Conservation (phyloP, 2,797 vertebrate genomes). For the Nannoperca australis region DNA sequence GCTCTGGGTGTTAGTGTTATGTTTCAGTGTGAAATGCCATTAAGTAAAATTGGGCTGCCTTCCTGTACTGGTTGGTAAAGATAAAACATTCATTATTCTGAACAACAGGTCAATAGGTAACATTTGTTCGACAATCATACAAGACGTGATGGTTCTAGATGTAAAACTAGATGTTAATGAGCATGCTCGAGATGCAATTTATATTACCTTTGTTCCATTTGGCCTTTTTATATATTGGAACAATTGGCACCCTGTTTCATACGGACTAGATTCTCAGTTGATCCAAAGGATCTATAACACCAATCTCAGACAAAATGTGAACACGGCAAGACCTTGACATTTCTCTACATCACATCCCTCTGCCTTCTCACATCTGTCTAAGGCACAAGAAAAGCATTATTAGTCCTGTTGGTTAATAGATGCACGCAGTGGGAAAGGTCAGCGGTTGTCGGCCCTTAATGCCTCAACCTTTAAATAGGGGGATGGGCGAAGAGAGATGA, state of each 20-base stretch:
- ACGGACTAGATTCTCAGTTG: constrained; percentile 40
- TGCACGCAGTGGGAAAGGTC: constrained; percentile 79
- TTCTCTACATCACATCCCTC: constrained; percentile 69
- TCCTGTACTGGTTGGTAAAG: background rate
- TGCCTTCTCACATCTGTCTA: constrained; percentile 71
- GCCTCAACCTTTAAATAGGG: constrained; percentile 81
- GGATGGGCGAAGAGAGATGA: constrained; percentile 50
- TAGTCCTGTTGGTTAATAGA: constrained; percentile 80
- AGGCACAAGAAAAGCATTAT: constrained; percentile 76
- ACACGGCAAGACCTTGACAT: constrained; percentile 79
- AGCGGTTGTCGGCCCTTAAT: constrained; percentile 79
- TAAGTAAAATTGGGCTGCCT: background rate
- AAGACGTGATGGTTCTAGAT: background rate
- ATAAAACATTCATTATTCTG: background rate
- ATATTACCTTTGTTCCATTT: constrained; percentile 1
- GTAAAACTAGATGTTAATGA: background rate
- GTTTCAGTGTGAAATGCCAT: constrained; percentile 10
- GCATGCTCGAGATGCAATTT: constrained; percentile 14
- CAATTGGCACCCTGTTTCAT: constrained; percentile 24
- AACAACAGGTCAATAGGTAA: background rate
- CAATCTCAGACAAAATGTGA: constrained; percentile 64
- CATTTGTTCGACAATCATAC: background rate
- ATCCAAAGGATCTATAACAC: constrained; percentile 59
- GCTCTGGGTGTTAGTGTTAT: constrained; percentile 17
- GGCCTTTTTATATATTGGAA: constrained; percentile 33